Evolutionary conservation across 1,140 invertebrate genomes (phyloP).

Genomic region (Hyphantria cunea): DNA sequence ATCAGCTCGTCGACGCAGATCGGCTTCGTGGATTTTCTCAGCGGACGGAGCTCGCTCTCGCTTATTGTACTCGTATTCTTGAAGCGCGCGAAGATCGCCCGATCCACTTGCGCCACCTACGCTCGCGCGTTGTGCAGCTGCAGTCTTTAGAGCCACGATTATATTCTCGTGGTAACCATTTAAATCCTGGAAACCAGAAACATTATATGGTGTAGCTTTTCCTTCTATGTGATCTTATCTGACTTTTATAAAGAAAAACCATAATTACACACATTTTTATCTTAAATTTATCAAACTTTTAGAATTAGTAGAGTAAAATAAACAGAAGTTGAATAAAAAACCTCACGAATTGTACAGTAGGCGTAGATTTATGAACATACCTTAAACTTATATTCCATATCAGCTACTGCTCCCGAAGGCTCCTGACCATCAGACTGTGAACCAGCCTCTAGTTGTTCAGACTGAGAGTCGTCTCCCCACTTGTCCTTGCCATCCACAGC

Average conservation of each 20-base stretch:
- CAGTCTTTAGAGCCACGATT: conserved; percentile 91
- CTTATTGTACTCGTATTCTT: conserved; percentile 83
- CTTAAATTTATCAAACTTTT: too few species aligned
- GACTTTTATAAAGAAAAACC: too few species aligned
- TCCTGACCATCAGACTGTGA: conserved; percentile 85
- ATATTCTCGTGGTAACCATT: conserved; percentile 97
- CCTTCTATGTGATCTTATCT: too few species aligned
- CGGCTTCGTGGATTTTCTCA: conserved; percentile 86
- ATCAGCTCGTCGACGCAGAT: conserved; percentile 59
- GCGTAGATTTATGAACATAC: conserved; percentile 37
- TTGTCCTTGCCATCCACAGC: conserved; percentile 87
- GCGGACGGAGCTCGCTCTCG: conserved; percentile 84
- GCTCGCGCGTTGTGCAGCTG: conserved; percentile 86
- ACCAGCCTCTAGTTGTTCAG: conserved; percentile 87
- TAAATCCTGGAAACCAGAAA: conserved; percentile 86
- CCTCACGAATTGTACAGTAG: too few species aligned
- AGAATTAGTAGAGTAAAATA: too few species aligned
- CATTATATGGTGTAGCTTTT: not conserved
- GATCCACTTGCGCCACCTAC: conserved; percentile 86
- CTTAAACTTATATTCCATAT: conserved; percentile 87
- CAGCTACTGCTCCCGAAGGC: conserved; percentile 84
- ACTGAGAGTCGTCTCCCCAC: conserved; percentile 87
- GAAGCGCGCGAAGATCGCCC: conserved; percentile 84
- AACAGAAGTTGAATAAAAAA: too few species aligned
- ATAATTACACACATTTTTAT: too few species aligned